A percentile compares a stretch with the other conserved stretches of the same genome.
These are phyloP conservation scores for Microctonus hyperodae DNA, from an alignment of 2,888 invertebrate species.

Conservation along the genomic window DNA sequence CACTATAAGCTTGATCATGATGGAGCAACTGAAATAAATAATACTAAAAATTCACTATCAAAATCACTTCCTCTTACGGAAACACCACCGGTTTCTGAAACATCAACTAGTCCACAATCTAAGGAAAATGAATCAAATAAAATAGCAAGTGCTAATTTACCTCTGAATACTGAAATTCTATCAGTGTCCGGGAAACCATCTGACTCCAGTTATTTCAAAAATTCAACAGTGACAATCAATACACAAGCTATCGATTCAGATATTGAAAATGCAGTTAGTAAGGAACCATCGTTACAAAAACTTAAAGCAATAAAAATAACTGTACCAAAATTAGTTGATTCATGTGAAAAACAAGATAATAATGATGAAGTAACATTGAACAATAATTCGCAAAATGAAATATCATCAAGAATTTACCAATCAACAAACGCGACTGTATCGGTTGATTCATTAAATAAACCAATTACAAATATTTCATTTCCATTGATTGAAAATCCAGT, in stretches of 20 bases:
- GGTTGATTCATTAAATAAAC: too few species aligned
- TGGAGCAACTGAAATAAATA: not conserved
- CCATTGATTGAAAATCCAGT: not conserved
- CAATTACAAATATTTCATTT: not conserved
- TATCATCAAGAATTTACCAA: not conserved
- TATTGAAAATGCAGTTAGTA: not conserved
- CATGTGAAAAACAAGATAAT: not conserved
- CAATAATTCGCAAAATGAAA: not conserved
- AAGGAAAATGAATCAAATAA: not conserved
- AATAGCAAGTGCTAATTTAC: not conserved
- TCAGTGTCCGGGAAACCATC: too few species aligned
- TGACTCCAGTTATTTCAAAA: not conserved
- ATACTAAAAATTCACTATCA: not conserved
- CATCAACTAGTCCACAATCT: not conserved
- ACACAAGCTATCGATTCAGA: not conserved
- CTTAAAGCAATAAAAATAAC: not conserved
- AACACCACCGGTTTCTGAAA: not conserved
- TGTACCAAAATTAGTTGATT: not conserved
- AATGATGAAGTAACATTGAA: not conserved
- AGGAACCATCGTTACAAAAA: not conserved
- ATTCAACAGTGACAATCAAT: not conserved
- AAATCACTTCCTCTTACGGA: not conserved
- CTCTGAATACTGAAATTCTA: not conserved
- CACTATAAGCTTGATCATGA: not conserved
- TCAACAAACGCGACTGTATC: not conserved